A percentile compares a stretch with the other conserved stretches of the same genome.
These are phyloP conservation scores for Callyntrura sp. DNA, from an alignment of 2,888 invertebrate genomes.

Conservation along the genomic window DNA sequence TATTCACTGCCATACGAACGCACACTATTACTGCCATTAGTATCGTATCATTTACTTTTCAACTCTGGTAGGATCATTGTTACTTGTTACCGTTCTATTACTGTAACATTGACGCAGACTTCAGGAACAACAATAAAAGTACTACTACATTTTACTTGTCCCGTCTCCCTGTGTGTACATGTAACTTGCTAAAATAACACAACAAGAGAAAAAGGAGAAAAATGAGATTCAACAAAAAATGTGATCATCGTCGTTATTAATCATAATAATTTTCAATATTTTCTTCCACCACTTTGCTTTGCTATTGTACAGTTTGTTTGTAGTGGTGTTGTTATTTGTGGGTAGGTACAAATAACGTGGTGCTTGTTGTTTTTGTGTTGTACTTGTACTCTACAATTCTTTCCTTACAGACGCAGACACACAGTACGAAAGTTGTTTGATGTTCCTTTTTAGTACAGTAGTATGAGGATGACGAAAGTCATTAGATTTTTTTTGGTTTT, in stretches of 20 bases:
- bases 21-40: neutral
- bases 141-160: neutral
- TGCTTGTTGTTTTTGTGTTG: neutral
- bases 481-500: slow-evolving; percentile 32
- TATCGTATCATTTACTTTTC: neutral
- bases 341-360: neutral
- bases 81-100: slow-evolving; percentile 21
- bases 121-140: neutral
- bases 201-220: neutral
- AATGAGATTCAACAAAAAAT: neutral
- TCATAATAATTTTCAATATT: neutral
- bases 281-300: neutral
- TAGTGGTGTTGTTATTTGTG: neutral
- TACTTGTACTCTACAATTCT: neutral
- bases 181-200: neutral
- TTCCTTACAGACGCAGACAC: too few relatives aligned
- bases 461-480: neutral
- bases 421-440: neutral
- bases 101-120: neutral
- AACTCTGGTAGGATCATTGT: slow-evolving; percentile 8
- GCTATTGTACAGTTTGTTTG: neutral
- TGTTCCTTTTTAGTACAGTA: slow-evolving; percentile 11
- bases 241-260: slow-evolving; percentile 5
- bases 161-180: neutral
- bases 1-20: too few relatives aligned